Percentiles rank a stretch among this genome's conserved stretches.
phyloP scores from a whole-genome alignment of 2,797 vertebrate species.

The Emydoidea blandingii region DNA sequence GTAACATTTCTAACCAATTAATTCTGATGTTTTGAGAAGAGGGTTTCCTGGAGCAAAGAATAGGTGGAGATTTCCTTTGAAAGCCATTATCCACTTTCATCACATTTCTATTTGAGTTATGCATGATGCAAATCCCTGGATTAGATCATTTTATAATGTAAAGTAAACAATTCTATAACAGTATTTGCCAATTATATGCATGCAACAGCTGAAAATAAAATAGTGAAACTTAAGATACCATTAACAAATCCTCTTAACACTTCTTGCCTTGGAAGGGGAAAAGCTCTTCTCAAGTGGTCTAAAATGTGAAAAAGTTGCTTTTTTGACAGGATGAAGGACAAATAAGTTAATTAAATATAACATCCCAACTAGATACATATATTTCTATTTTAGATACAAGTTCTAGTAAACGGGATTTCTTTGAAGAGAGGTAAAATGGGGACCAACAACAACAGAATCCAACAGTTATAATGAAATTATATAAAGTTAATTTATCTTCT shows the following conservation, averaged over 20 bases:
- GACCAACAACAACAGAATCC: neutral
- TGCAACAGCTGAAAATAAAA: conserved; percentile 22
- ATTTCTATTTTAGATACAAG: neutral
- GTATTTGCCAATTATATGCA: neutral
- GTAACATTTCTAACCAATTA: neutral
- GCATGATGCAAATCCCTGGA: neutral
- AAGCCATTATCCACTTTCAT: neutral
- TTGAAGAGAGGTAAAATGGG: neutral
- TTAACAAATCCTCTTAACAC: conserved; percentile 17
- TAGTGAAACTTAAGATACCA: conserved; percentile 15
- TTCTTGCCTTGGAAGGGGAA: neutral
- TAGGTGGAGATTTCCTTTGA: neutral
- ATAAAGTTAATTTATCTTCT: conserved; percentile 3
- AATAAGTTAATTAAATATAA: conserved; percentile 39
- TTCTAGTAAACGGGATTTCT: conserved; percentile 16
- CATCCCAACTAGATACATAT: neutral
- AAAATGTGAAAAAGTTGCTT: neutral
- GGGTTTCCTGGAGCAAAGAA: rapidly evolving
- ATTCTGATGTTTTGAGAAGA: neutral
- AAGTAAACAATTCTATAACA: neutral
- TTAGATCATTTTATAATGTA: neutral
- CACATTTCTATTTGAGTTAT: conserved; percentile 2
- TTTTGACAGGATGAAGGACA: neutral
- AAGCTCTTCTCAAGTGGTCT: neutral
- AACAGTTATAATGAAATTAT: neutral